Evolutionary conservation across 2,797 vertebrate genomes (phyloP), one percentile per base, ranked within the genome.

Genomic region (Sebastes hubbsi): DNA sequence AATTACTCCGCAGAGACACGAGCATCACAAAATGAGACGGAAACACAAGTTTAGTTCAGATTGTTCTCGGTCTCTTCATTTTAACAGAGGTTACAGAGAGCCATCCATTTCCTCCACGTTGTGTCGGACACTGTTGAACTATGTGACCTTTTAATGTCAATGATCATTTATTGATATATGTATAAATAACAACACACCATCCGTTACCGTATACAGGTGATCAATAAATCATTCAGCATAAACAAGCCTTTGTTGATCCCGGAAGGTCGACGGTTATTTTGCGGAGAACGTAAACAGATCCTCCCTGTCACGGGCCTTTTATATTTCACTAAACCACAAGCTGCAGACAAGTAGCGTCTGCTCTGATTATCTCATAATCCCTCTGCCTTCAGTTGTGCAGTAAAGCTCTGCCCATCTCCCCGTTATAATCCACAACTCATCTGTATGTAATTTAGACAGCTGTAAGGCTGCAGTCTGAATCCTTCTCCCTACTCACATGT

Each of bases 311-410:
- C 54, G 36, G 46, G 42, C 30, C 2, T 5, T 27, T 36, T 11
- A 36, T 62, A 49, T 81, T 72, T 70, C 59, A 79, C 58, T 29
- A 63, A 84, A 72, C 22, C 59, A 76, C 59, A n/a, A 65, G 71
- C 76, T 75, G 68, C 69, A 75, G 72, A 62, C 66, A 30, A 66
- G 24, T 25, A 13, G 76, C 27, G 78, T 77, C 63, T 72, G 72
- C n/a, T 36, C 72, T 74, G 66, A 77, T 91, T 67, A 76, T 77
- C 63, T 68, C 65, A 65, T 86, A 83, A 89, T 87, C 80, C 77
- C 67, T 60, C 56, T 78, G 58, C 34, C 20, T 67, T 74, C 30
- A 42, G 10, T 60, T 56, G 74, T 74, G 61, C 36, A 30, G 64
- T 29, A 18, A 54, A 54, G 69, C 63, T 81, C 75, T 49, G 65